phyloP scores from a whole-genome alignment of 2,797 vertebrate genomes.

The Xiphorhynchus erythropygius region DNA sequence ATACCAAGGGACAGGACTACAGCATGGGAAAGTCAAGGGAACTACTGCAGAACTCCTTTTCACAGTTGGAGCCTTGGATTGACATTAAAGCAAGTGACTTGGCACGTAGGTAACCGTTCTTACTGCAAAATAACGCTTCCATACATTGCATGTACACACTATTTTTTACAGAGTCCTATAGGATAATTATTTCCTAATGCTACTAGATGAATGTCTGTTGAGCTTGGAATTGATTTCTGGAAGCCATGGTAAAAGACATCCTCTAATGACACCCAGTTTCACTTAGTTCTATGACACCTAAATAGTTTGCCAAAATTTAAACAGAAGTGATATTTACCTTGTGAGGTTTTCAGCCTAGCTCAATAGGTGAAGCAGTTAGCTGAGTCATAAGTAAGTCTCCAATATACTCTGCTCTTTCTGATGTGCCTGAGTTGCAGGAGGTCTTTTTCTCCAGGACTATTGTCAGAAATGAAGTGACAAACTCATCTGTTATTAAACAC shows the following conservation, averaged over 20 bases:
- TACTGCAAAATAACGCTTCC: neutral
- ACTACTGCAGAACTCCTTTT: neutral
- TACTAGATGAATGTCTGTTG: neutral
- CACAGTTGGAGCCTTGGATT: neutral
- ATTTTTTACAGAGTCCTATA: neutral
- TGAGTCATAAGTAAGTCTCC: neutral
- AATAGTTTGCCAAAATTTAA: conserved; percentile 44
- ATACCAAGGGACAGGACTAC: neutral
- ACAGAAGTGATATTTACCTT: conserved; percentile 39
- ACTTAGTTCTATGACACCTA: neutral
- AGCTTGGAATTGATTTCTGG: neutral
- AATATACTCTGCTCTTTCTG: neutral
- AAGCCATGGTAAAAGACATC: neutral
- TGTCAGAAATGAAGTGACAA: neutral
- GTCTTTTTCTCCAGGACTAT: neutral
- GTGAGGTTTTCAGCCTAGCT: conserved; percentile 8
- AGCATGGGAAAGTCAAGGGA: neutral
- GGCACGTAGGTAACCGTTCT: neutral
- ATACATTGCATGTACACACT: neutral
- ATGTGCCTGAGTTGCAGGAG: neutral
- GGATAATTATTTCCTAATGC: neutral
- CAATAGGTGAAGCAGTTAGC: conserved; percentile 12
- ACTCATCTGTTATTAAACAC: neutral
- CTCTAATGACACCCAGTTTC: neutral
- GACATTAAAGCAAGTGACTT: neutral